phyloP scores from a whole-genome alignment of 2,888 invertebrate species.

The Xanthia togata region DNA sequence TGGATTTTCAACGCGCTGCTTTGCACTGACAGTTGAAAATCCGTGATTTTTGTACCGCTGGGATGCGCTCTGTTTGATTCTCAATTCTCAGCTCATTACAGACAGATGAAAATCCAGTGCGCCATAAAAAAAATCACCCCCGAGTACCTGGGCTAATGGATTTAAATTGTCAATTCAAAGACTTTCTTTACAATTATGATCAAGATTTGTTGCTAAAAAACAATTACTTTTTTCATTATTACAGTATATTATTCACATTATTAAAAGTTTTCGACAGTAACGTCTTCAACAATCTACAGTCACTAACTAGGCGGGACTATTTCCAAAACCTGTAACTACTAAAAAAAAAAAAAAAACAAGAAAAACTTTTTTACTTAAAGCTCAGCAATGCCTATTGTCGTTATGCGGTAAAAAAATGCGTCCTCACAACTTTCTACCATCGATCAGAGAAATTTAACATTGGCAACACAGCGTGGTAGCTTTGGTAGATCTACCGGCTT shows the following conservation, averaged over 20 bases:
- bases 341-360: constrained; percentile 31
- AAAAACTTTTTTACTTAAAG: constrained; percentile 65
- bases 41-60: not conserved
- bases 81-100: no score
- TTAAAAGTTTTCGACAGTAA: constrained; percentile 12
- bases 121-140: not conserved
- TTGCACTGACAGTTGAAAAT: not conserved
- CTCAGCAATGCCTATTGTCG: constrained; percentile 74
- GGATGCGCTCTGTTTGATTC: not conserved
- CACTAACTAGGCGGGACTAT: constrained; percentile 49
- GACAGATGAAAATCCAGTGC: not conserved
- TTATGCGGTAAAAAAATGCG: constrained; percentile 66
- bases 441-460: constrained; percentile 77
- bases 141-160: not conserved
- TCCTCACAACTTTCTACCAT: constrained; percentile 65
- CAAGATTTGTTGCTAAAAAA: constrained; percentile 25
- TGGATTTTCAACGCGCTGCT: not conserved
- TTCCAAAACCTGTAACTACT: constrained; percentile 33
- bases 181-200: constrained; percentile 5
- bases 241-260: constrained; percentile 12
- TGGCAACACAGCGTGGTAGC: constrained; percentile 82
- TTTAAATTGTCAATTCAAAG: constrained; percentile 23
- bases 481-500: constrained; percentile 76
- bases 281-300: constrained; percentile 32
- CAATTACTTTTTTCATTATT: constrained; percentile 42